Evolutionary conservation across 1,140 invertebrate species (phyloP).

Genomic region (Globodera rostochiensis): DNA sequence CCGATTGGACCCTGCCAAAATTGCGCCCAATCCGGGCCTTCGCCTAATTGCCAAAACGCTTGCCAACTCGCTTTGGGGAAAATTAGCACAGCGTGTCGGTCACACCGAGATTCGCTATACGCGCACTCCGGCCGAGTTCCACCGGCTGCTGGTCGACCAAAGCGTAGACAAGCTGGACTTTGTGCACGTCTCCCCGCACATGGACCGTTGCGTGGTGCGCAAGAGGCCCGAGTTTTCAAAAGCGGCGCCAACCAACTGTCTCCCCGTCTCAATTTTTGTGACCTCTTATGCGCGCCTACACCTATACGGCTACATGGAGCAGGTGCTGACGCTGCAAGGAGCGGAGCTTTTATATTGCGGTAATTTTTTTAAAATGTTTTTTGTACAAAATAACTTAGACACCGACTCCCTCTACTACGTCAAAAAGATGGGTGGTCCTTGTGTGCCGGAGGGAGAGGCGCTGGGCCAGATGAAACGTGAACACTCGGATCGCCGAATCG

Average conservation of each 20-base stretch:
- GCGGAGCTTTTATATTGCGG: background rate
- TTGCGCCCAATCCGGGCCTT: conserved; percentile 3
- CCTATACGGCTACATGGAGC: background rate
- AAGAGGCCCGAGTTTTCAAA: conserved; percentile 3
- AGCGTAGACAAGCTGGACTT: background rate
- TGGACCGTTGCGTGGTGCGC: background rate
- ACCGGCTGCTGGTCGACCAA: background rate
- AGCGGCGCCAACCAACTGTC: too few species aligned
- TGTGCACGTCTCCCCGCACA: background rate
- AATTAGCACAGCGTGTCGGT: conserved; percentile 1
- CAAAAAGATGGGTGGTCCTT: background rate
- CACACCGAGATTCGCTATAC: background rate
- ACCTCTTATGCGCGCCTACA: too few species aligned
- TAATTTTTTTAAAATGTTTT: too few species aligned
- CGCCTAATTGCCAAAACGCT: background rate
- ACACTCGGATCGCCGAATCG: background rate
- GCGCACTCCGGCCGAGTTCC: conserved; percentile 4
- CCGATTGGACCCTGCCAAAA: background rate
- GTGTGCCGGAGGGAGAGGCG: conserved; percentile 2
- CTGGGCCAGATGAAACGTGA: conserved; percentile 19
- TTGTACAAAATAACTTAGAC: too few species aligned
- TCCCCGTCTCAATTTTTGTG: too few species aligned
- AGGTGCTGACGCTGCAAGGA: background rate
- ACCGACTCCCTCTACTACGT: background rate
- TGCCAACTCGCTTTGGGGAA: background rate